These are phyloP conservation scores for Nesogale talazaci DNA, from an alignment of 2,113 vertebrate species.

Conservation along the genomic window DNA sequence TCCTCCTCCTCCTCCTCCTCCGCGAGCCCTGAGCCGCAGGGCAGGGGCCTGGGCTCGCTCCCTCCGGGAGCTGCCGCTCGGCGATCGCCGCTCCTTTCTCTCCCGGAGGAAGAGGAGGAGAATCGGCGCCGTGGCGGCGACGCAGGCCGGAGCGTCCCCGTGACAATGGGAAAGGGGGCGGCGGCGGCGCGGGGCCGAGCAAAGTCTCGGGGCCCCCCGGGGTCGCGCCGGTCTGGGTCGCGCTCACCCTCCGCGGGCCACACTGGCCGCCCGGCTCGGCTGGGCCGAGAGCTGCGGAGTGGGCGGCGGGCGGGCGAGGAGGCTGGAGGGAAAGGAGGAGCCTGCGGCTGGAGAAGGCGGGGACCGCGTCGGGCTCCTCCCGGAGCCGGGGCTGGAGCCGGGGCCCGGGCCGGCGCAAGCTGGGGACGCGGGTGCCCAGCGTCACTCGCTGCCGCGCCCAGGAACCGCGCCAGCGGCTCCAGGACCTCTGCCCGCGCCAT, in stretches of 20 bases:
- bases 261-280: slow-evolving; percentile 52
- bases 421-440: not conserved
- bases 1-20: slow-evolving; percentile 54
- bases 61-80: slow-evolving; percentile 2
- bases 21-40: not conserved
- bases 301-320: not conserved
- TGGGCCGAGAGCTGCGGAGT: not conserved
- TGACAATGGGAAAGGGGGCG: not conserved
- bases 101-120: slow-evolving; percentile 60
- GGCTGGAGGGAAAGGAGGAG: slow-evolving; percentile 61
- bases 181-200: not conserved
- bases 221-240: slow-evolving; percentile 32
- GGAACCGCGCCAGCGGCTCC: not conserved
- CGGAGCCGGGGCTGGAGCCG: not conserved
- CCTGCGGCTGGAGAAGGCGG: slow-evolving; percentile 36
- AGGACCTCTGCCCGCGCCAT: not conserved
- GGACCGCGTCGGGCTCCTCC: slow-evolving; percentile 29
- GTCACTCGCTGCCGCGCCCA: not conserved
- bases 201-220: not conserved
- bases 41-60: slow-evolving; percentile 63
- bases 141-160: not conserved
- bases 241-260: slow-evolving; percentile 61
- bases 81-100: slow-evolving; percentile 29
- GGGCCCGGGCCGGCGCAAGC: not conserved
- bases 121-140: not conserved